Conservation (phyloP, 2,888 invertebrate genomes). For the Pandemis cinnamomeana region DNA sequence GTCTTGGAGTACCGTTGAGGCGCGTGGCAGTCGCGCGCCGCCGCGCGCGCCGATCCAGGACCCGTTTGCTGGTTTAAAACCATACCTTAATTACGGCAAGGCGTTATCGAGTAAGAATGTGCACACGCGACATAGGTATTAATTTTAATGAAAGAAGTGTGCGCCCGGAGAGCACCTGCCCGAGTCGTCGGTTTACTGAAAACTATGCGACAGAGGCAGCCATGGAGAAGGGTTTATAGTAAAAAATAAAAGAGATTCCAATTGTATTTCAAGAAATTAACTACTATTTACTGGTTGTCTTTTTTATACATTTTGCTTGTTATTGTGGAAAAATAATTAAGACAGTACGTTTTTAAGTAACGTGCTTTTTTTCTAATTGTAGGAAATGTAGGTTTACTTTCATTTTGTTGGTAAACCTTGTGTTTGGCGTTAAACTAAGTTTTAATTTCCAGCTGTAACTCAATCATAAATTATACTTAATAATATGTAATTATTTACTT, state of each 20-base stretch:
- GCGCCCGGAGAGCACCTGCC: constrained; percentile 79
- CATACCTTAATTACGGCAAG: constrained; percentile 81
- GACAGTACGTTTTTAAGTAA: no score
- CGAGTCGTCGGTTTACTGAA: constrained; percentile 73
- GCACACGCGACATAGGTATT: constrained; percentile 85
- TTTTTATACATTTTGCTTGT: background rate
- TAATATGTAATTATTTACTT: no score
- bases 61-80: constrained; percentile 67
- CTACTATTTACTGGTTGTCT: background rate
- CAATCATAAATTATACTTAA: no score
- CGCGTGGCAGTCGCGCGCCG: constrained; percentile 71
- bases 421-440: background rate
- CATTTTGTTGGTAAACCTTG: no score
- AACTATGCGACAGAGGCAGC: constrained; percentile 57
- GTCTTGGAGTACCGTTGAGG: constrained; percentile 63
- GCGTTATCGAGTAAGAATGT: constrained; percentile 85
- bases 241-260: background rate
- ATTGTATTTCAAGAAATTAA: background rate
- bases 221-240: constrained; percentile 45
- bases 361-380: no score
- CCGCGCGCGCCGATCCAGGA: constrained; percentile 46
- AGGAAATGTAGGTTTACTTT: no score
- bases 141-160: constrained; percentile 85
- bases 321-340: background rate
- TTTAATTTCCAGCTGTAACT: no score